Base-by-base conservation (phyloP, 2,888 invertebrate genomes). In the Caenorhabditis sp. region DNA sequence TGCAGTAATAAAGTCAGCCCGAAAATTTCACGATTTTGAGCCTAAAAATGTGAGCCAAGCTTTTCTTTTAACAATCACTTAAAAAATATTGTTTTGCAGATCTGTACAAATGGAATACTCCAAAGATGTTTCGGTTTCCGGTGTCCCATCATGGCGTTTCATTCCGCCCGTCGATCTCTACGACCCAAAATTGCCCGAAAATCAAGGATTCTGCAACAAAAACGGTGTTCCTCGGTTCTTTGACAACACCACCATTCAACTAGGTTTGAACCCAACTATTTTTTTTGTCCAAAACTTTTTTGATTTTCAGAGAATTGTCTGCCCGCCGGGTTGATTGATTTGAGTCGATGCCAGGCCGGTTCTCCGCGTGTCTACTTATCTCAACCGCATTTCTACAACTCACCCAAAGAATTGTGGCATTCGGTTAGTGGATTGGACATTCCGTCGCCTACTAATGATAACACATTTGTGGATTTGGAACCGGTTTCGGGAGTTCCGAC, bases 311-410 rank as follows among this genome's bases (percentile, higher is more conserved):
- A 67, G 26, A 82, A 81, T 19, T 86, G 86, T 50, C 67, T 80
- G 0, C 86, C 86, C 1, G 73, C 78, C 21, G 86, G 86, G 8
- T 63, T 86, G 21, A 78, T 86, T 69, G 86, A 86, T 62, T 69
- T 87, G 17, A 79, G 82, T n/a, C 61, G 81, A 24, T 84, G 83
- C 37, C 77, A 83, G 58, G 78, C 84, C 10, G 84, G 85, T 21
- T 58, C 67, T 12, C 86, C 86, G 1, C 77, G 85, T 12, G 80
- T 86, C 62, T 86, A 84, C 70, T 69, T 84, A 36, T 81, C 82
- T 8, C 81, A 84, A 53, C 80, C 84, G 8, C 84, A 84, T 60
- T 87, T 86, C 67, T 76, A 78, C 51, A 77, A 77, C 43, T 78
- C 83, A 14, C 84, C 83, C 24, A 67, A 62, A 24, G 82, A 78